Evolutionary conservation across 2,797 vertebrate species (phyloP).

Genomic region (Lithobates pipiens): DNA sequence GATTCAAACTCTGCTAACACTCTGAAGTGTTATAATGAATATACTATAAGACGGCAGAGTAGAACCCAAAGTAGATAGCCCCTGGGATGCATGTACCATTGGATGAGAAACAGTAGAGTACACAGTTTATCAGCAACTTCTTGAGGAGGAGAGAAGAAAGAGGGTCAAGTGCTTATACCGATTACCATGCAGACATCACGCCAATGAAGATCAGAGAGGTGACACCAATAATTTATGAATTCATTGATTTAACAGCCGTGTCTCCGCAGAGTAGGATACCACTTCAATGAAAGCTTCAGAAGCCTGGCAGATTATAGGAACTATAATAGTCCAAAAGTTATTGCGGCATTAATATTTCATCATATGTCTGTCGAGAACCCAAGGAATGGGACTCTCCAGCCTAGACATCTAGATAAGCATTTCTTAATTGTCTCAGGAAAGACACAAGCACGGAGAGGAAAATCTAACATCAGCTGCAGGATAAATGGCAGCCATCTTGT

Average conservation of each 20-base stretch:
- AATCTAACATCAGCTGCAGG: not conserved
- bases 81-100: no score
- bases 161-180: constrained; percentile 34
- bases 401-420: not conserved
- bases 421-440: not conserved
- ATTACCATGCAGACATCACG: constrained; percentile 21
- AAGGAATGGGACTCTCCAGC: not conserved
- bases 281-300: constrained; percentile 22
- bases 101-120: no score
- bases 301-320: constrained; percentile 15
- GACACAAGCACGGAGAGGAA: not conserved
- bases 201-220: constrained; percentile 52
- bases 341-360: constrained; percentile 36
- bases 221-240: constrained; percentile 54
- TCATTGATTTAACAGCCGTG: constrained; percentile 44
- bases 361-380: constrained; percentile 3
- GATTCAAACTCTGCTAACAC: no score
- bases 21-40: no score
- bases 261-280: constrained; percentile 14
- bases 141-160: not conserved
- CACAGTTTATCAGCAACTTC: constrained; percentile 11
- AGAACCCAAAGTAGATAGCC: no score
- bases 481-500: not conserved
- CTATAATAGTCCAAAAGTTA: constrained; percentile 1
- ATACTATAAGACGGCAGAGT: no score